Percentiles rank a stretch among this genome's conserved stretches.
phyloP scores from a whole-genome alignment of 2,113 vertebrate species.

The Hippocampus mohnikei region DNA sequence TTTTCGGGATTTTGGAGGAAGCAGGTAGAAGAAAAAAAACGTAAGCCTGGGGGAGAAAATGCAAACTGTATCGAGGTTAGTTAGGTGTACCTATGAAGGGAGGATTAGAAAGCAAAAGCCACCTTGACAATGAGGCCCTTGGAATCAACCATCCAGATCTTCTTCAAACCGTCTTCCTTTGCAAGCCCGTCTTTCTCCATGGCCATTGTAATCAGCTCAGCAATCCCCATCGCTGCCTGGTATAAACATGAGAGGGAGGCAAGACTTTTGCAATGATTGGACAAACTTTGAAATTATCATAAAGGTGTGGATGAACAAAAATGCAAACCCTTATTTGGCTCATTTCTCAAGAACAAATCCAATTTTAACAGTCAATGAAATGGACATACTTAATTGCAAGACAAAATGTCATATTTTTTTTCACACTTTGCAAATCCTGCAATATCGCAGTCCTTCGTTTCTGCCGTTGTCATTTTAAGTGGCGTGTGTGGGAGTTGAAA shows the following conservation, averaged over 20 bases:
- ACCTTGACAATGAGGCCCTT: slow-evolving; percentile 97
- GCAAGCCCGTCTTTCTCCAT: slow-evolving; percentile 90
- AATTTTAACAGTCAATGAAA: not conserved
- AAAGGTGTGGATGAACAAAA: not conserved
- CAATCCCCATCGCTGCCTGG: slow-evolving; percentile 95
- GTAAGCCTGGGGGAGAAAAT: not conserved
- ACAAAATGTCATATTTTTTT: not conserved
- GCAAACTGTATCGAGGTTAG: not conserved
- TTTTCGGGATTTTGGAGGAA: not conserved
- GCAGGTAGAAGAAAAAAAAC: not conserved
- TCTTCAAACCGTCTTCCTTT: slow-evolving; percentile 74
- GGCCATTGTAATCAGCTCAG: slow-evolving; percentile 88
- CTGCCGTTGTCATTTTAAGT: not conserved
- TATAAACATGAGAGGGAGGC: not conserved
- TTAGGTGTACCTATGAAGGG: not conserved
- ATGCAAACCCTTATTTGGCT: not conserved
- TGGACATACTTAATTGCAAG: not conserved
- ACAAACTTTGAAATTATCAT: not conserved
- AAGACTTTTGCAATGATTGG: not conserved
- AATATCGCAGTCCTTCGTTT: not conserved
- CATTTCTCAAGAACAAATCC: not conserved
- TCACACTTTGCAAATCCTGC: not conserved
- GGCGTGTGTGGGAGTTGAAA: not conserved
- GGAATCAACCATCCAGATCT: slow-evolving; percentile 98
- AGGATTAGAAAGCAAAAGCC: slow-evolving; percentile 16